phyloP scores from a whole-genome alignment of 2,888 invertebrate genomes.

The Lasioglossum vierecki region DNA sequence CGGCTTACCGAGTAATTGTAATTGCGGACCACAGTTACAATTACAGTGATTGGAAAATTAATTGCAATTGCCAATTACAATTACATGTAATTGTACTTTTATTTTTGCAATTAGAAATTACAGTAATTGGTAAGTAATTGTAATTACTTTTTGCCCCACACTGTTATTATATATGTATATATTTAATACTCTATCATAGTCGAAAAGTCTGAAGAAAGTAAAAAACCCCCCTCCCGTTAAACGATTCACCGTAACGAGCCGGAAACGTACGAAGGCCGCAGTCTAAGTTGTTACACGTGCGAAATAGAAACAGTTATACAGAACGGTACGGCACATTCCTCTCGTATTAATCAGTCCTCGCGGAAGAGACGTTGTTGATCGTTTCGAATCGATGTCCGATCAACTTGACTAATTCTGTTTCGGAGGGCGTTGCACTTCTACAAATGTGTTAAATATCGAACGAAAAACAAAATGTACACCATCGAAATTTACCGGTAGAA shows the following conservation, averaged over 20 bases:
- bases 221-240: not conserved
- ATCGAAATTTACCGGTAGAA: constrained; percentile 19
- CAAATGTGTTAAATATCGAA: constrained; percentile 25
- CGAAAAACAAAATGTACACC: constrained; percentile 13
- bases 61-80: too few relatives aligned
- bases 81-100: too few relatives aligned
- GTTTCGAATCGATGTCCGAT: constrained; percentile 45
- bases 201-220: not conserved
- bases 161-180: not conserved
- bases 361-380: constrained; percentile 4
- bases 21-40: too few relatives aligned
- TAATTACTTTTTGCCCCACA: too few relatives aligned
- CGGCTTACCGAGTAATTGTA: too few relatives aligned
- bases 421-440: constrained; percentile 22
- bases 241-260: not conserved
- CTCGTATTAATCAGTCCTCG: not conserved
- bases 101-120: too few relatives aligned
- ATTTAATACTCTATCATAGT: not conserved
- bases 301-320: not conserved
- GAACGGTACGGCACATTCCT: not conserved
- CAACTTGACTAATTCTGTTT: constrained; percentile 29
- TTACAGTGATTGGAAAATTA: too few relatives aligned
- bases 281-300: not conserved
- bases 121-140: too few relatives aligned
- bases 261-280: not conserved